Conservation (phyloP, 2,888 invertebrate genomes). For the Aleiodes leptofemur region DNA sequence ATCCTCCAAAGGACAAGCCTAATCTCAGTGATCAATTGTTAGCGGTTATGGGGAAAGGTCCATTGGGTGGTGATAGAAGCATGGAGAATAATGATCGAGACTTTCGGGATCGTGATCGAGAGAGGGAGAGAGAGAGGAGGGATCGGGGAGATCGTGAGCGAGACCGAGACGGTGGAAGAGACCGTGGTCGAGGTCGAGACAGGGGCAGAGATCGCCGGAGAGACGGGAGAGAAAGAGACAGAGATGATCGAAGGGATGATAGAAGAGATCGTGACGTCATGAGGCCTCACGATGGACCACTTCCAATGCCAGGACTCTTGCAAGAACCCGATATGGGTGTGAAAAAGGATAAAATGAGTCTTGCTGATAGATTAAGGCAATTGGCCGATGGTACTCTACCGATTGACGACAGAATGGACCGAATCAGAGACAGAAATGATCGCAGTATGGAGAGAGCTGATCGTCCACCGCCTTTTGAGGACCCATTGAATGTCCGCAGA, state of each 20-base stretch:
- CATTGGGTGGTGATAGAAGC: constrained; percentile 62
- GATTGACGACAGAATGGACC: constrained; percentile 69
- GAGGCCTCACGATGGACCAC: constrained; percentile 64
- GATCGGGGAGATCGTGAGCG: constrained; percentile 69
- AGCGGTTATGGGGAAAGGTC: constrained; percentile 78
- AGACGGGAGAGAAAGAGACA: constrained; percentile 70
- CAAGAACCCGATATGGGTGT: constrained; percentile 50
- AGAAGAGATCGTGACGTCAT: constrained; percentile 67
- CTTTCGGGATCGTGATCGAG: constrained; percentile 63
- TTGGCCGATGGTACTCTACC: constrained; percentile 73
- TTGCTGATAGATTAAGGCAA: constrained; percentile 73
- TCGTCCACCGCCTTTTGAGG: constrained; percentile 63
- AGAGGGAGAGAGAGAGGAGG: constrained; percentile 64
- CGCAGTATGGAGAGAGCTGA: constrained; percentile 64
- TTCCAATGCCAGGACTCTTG: constrained; percentile 53
- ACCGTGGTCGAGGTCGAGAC: constrained; percentile 66
- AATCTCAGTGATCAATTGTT: constrained; percentile 77
- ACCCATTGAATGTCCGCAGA: constrained; percentile 58
- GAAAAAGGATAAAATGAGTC: constrained; percentile 72
- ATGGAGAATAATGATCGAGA: constrained; percentile 62
- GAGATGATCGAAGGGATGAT: constrained; percentile 68
- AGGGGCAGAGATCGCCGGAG: constrained; percentile 56
- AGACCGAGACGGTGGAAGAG: constrained; percentile 69
- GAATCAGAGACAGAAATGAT: constrained; percentile 60
- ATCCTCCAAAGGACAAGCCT: constrained; percentile 63